A percentile compares a stretch with the other conserved stretches of the same genome.
phyloP scores from a whole-genome alignment of 2,113 vertebrate genomes.

The Heteronetta atricapilla region DNA sequence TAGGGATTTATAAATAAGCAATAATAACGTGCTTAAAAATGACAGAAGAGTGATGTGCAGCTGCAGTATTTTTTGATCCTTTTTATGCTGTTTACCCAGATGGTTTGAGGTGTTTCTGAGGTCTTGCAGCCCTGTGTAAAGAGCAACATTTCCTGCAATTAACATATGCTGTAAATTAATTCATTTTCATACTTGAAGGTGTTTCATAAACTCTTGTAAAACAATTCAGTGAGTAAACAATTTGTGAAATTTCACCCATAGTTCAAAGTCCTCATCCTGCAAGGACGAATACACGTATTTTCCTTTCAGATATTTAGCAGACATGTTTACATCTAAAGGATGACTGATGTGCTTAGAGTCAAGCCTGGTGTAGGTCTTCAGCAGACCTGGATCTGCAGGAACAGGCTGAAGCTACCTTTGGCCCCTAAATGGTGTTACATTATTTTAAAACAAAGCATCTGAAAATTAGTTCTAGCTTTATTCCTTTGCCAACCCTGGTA shows the following conservation, averaged over 20 bases:
- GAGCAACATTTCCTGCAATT: conserved; percentile 7
- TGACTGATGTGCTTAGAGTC: background rate
- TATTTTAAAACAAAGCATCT: background rate
- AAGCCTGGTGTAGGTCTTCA: background rate
- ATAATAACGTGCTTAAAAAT: conserved; percentile 21
- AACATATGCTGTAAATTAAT: conserved; percentile 20
- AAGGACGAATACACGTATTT: background rate
- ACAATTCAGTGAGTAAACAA: background rate
- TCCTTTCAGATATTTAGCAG: background rate
- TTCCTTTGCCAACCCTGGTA: background rate
- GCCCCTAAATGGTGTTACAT: background rate
- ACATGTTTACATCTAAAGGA: background rate
- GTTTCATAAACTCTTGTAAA: conserved; percentile 21
- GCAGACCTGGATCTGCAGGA: background rate
- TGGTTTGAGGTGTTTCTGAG: conserved; percentile 11
- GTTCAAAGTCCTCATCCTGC: background rate
- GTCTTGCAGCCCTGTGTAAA: background rate
- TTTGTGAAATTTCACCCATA: background rate
- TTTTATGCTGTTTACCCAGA: background rate
- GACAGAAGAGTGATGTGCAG: background rate
- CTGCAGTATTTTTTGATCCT: background rate
- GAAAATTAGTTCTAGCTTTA: background rate
- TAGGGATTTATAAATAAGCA: conserved; percentile 32
- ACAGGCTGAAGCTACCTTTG: background rate
- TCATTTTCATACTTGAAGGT: conserved; percentile 31